Evolutionary conservation across 1,140 invertebrate species (phyloP), one percentile per base, ranked within the genome.

Genomic region (Arion vulgaris): DNA sequence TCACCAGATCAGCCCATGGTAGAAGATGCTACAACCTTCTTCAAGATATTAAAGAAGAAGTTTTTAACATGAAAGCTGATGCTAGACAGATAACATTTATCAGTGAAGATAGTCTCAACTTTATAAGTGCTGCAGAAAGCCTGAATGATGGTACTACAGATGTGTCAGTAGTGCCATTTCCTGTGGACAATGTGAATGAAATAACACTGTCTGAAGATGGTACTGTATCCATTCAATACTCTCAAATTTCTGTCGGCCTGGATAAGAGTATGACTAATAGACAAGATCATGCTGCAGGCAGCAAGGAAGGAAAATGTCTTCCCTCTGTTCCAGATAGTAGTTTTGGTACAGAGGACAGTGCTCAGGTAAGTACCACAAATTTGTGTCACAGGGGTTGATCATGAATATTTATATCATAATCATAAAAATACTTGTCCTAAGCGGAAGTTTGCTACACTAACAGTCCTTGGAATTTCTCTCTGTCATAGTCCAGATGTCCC

Each of bases 41-140:
- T 23, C 83, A 84, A 41, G 83, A 84, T 41, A 84, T 84, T 32
- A 79, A 84, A 80, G 83, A 84, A 36, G 83, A 84, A 36, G 80
- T 84, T 26, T 66, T 84, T 28, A 77, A 49, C 39, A 32, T 84
- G 71, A 81, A 62, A 15, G 79, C 74, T 15, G 72, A 81, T 36
- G 28, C 71, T 17, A n/a, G 41, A 28, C 71, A 69, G 28, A 45
- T 83, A n/a, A 71, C 78, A 38, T 80, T 80, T 39, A 28, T 83
- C 45, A 26, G 19, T 19, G 74, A 76, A 36, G 51, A 76, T 53
- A 28, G 13, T 9, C 26, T 45, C 23, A 38, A 23, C 4, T 38
- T 72, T 4, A 11, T 26, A 19, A 72, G 38, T n/a, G 5, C 15
- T 26, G 39, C 41, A n/a, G 23, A 39, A 72, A 13, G 28, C 23